These are phyloP conservation scores for Gymnogyps californianus DNA, from an alignment of 2,113 vertebrate species.

Conservation along the genomic window DNA sequence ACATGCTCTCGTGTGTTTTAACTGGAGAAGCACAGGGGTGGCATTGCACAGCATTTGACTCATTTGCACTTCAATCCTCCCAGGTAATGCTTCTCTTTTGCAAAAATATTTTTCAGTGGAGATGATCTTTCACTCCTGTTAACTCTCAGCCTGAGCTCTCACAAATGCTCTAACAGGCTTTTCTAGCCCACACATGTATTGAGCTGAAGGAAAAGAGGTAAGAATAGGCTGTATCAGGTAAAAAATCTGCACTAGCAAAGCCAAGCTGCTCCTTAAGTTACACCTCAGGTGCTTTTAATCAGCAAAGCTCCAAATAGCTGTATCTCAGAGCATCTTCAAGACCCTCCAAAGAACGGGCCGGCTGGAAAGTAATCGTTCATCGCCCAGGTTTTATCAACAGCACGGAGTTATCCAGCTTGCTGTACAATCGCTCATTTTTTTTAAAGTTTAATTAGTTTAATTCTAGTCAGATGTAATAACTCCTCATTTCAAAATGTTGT, in stretches of 20 bases:
- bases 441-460: conserved; percentile 29
- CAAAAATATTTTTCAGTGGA: background rate
- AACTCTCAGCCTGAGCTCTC: background rate
- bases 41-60: background rate
- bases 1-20: background rate
- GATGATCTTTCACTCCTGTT: background rate
- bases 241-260: background rate
- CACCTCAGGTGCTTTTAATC: background rate
- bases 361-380: background rate
- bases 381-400: background rate
- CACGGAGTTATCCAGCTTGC: background rate
- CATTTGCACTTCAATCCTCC: background rate
- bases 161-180: background rate
- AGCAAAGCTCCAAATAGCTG: background rate
- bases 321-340: background rate
- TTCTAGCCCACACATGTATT: background rate
- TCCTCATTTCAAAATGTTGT: conserved; percentile 41
- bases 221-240: background rate
- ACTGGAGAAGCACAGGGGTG: background rate
- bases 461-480: conserved; percentile 43
- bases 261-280: conserved; percentile 19
- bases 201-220: conserved; percentile 1
- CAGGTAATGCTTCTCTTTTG: background rate
- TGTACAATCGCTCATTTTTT: background rate
- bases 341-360: background rate